Evolutionary conservation across 2,797 vertebrate species (phyloP), one percentile per base, ranked within the genome.

Genomic region (Gymnoscopelus microlampas): DNA sequence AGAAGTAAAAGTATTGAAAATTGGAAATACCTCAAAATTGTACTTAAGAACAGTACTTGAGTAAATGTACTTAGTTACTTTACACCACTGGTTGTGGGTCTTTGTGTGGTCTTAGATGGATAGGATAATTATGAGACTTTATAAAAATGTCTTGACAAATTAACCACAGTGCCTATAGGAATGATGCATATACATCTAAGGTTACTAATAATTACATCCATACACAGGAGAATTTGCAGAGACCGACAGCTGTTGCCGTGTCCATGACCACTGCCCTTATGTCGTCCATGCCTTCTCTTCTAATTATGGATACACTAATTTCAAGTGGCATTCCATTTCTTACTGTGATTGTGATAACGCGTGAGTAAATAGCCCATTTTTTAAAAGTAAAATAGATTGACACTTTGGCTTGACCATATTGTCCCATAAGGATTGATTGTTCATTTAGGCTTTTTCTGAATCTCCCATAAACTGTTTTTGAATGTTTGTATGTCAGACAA

Each of bases 271-370:
- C 83, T 98, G 97, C 68, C 92, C 94, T 29, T 92, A 97, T 1
- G 91, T 97, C 90, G 96, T 97, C 87, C 93, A 96, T 68, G 94
- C 98, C 12, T 97, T 97, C 88, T 90, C 95, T 1, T 81, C 80
- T 1, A 94, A 95, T 26, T 97, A 94, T 0, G 95, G 95, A 12
- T 89, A 97, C 91, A 94, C 94, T 53, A 97, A 97, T 68, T 94
- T 96, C 85, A 95, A 97, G 79, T 95, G 94, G 93, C 95, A 96
- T 83, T 93, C 96, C 56, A 84, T 96, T 86, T 95, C 92, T 82
- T 95, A 97, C 82, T 98, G 98, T 1, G 93, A 97, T 91, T 99
- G 98, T 0, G 96, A 98, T 67, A 88, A 75, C 39, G 70, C 88
- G 98, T 98, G 84, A 93, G 94, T 91, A 15, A 53, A 24, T 24